A percentile compares a stretch with the other conserved stretches of the same genome.
Conservation (phyloP, 2,888 invertebrate species). For the Antitype chi region DNA sequence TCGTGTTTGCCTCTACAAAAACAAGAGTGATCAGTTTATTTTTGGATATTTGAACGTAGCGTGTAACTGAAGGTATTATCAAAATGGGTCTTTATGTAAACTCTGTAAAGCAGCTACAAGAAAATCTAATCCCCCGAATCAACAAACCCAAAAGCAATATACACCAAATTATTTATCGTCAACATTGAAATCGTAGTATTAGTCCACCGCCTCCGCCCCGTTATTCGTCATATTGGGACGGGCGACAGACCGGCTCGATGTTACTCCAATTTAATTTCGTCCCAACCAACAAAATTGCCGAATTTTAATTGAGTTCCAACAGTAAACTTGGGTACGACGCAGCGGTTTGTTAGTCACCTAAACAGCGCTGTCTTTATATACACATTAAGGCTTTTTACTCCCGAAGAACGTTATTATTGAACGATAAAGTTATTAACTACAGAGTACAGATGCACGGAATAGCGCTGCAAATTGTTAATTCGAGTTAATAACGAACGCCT, state of each 20-base stretch:
- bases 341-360: slow-evolving; percentile 83
- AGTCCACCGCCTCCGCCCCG: slow-evolving; percentile 47
- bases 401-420: slow-evolving; percentile 76
- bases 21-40: background rate
- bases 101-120: slow-evolving; percentile 21
- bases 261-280: slow-evolving; percentile 87
- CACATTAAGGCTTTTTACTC: slow-evolving; percentile 68
- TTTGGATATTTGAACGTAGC: background rate
- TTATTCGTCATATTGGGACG: slow-evolving; percentile 69
- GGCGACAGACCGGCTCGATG: slow-evolving; percentile 69
- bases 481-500: slow-evolving; percentile 84
- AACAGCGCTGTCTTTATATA: slow-evolving; percentile 70
- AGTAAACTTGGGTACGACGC: slow-evolving; percentile 76
- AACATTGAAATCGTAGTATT: slow-evolving; percentile 57
- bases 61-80: background rate
- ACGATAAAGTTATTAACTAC: slow-evolving; percentile 82
- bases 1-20: background rate
- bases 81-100: slow-evolving; percentile 19
- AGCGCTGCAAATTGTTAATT: slow-evolving; percentile 85
- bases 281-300: slow-evolving; percentile 81
- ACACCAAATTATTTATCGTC: slow-evolving; percentile 50
- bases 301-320: slow-evolving; percentile 86
- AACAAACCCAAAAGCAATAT: slow-evolving; percentile 57
- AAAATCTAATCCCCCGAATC: slow-evolving; percentile 47
- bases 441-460: slow-evolving; percentile 78